Percentiles rank a stretch among this genome's conserved stretches.
Evolutionary conservation across 2,888 invertebrate species (phyloP).

Genomic region (Eutolmus rufibarbis): DNA sequence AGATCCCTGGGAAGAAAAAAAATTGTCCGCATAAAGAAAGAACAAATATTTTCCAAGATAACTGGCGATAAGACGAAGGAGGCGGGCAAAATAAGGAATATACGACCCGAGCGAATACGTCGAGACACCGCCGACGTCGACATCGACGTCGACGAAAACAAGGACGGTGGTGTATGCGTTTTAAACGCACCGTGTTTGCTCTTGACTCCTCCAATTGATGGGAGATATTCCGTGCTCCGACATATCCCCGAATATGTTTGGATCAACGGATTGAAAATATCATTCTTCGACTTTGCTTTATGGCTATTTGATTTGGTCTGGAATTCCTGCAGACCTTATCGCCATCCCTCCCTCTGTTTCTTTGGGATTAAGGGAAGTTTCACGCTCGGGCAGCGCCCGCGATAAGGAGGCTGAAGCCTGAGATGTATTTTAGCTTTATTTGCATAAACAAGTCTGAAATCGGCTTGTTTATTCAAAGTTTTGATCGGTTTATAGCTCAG

Average conservation of each 20-base stretch:
- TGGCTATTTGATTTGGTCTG: neutral
- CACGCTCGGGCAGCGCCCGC: neutral
- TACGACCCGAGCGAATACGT: neutral
- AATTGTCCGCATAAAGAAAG: neutral
- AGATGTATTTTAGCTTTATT: neutral
- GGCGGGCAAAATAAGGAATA: neutral
- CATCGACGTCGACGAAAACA: neutral
- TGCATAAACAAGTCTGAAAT: neutral
- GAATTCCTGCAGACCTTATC: neutral
- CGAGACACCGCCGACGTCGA: neutral
- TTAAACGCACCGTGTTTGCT: conserved; percentile 4
- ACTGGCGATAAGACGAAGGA: neutral
- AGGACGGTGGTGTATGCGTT: neutral
- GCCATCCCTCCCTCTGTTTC: neutral
- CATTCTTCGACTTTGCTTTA: neutral
- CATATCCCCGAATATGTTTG: neutral
- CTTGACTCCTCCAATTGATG: neutral
- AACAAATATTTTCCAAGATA: conserved; percentile 27
- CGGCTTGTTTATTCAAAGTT: neutral
- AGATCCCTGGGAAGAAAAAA: neutral
- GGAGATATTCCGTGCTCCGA: neutral
- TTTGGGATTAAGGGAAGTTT: neutral
- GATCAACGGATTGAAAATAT: conserved; percentile 6
- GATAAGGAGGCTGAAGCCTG: neutral
- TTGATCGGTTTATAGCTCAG: neutral